Evolutionary conservation across 2,888 invertebrate genomes (phyloP), one percentile per base, ranked within the genome.

Genomic region (Dolichopus griseipennis): DNA sequence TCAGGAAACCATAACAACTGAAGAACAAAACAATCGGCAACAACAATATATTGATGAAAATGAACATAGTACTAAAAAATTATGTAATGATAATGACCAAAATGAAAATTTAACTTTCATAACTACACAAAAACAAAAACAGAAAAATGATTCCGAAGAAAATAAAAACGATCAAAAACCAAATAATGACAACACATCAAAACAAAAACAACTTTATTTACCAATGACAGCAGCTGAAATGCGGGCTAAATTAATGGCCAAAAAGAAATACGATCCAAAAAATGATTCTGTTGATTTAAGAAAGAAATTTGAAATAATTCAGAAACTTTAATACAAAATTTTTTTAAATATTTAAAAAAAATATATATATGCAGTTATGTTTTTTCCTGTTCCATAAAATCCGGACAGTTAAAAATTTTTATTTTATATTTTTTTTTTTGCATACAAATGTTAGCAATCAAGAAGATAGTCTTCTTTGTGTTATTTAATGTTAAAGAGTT

Each of bases 191-290:
- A 41, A 27, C 65, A 64, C 15, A 18, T 22, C 66, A 33, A 61
- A 52, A 21, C 41, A 72, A 65, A 77, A 74, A 66, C 73, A 74
- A 70, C 83, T 95, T 70, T 92, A 95, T 82, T 84, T 95, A 73
- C 90, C 89, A 76, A 92, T 94, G 91, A 92, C 94, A 70, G 95
- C 92, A n/a, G 93, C 93, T 65, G 93, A 95, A 83, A 87, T 95
- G 85, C 86, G 95, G 68, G 93, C 92, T 68, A 89, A 91, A 75
- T 83, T 95, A 73, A 91, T 92, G 66, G 88, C 90, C 70, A 91
- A 89, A 80, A 95, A 94, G 82, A 93, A 92, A 81, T 88, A 90
- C 78, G 94, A 95, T 82, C 93, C 95, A 63, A 94, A 94, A 82
- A 93, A 91, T 81, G 91, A 93, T 78, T 88, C 88, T 66, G 90